Base-by-base conservation (phyloP, 2,113 vertebrate species). In the Tragelaphus buxtoni region DNA sequence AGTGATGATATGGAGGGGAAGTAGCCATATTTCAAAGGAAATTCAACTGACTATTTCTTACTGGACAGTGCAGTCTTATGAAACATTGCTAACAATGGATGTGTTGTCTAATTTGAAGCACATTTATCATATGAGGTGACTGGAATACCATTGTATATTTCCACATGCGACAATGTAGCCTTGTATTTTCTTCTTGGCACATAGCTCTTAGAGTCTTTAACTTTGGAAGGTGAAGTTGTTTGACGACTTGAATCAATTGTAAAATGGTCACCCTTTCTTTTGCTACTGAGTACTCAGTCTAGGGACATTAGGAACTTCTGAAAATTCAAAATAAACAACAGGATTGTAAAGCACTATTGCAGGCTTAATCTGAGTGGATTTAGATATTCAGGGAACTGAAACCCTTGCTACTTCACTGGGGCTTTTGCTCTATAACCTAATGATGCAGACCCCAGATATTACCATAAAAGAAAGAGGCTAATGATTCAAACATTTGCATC, bases 401-500 rank as follows among this genome's bases (percentile, higher is more conserved):
- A 5, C 26, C 17, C 69, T 72, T 7, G 45, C 9, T 9, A 32
- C 47, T 53, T 74, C 9, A 16, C 39, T 63, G 53, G 22, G 72
- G 42, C 17, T 45, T 35, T 53, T 89, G 22, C 26, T 53, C 7
- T 82, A 26, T 42, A 80, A 49, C 92, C 82, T 39, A 93, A 92
- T 60, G 60, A 60, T 85, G 16, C 20, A 30, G 63, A 60, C 5
- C 28, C 28, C 92, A 80, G 81, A 65, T 93, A 69, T 96, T 96
- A 93, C 90, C 96, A 89, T 95, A 60, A 97, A 92, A 45, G 58
- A 93, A 5, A 55, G 91, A 74, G 58, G 91, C 81, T 97, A 97
- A 94, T 98, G 95, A 97, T 97, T 97, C 94, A 97, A 97, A 79
- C 85, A 85, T 74, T 90, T 97, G 83, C 95, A 96, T 97, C 97